Evolutionary conservation across 2,797 vertebrate genomes (phyloP), one percentile per base, ranked within the genome.

Genomic region (Pangasius djambal): DNA sequence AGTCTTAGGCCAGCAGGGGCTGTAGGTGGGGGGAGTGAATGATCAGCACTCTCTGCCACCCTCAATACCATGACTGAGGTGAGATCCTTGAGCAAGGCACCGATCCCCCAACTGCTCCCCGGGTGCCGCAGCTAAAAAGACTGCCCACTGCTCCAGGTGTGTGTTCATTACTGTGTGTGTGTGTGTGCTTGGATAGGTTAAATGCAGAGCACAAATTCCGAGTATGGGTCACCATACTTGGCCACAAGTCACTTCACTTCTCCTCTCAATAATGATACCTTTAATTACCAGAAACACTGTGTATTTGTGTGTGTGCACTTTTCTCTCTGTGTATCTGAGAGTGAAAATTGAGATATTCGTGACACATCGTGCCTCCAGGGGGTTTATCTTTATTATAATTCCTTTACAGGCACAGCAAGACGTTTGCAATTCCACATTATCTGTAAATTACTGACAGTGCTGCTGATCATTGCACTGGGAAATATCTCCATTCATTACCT

Each of bases 361-460:
- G 12, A 63, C 34, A 44, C 37, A 61, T 57, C 18, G 0, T 83
- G 22, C 10, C 57, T 83, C 34, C 22, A 13, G 10, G 79, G 57
- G 34, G 9, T 52, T 83, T 83, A 63, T 44, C 8, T 63, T 63
- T 63, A n/a, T 83, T 65, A 48, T 83, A 50, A 48, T 83, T 83
- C 15, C 61, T 83, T 15, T 83, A 48, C 25, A 65, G 40, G 7
- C 82, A 48, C 15, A n/a, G 25, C 3, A 65, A 83, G 61, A 83
- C 37, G 18, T 67, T 65, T 83, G 4, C 57, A 82, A 61, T 82
- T 40, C 9, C 20, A 82, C 55, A 57, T 15, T 40, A 63, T 18
- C 37, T 48, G 25, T 10, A 83, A 44, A 65, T n/a, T 44, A 18
- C 40, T 48, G 34, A 44, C 12, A 44, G 40, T 48, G 59, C 22